Base-by-base conservation (phyloP, 2,113 vertebrate genomes). In the Nothocercus nigrocapillus region DNA sequence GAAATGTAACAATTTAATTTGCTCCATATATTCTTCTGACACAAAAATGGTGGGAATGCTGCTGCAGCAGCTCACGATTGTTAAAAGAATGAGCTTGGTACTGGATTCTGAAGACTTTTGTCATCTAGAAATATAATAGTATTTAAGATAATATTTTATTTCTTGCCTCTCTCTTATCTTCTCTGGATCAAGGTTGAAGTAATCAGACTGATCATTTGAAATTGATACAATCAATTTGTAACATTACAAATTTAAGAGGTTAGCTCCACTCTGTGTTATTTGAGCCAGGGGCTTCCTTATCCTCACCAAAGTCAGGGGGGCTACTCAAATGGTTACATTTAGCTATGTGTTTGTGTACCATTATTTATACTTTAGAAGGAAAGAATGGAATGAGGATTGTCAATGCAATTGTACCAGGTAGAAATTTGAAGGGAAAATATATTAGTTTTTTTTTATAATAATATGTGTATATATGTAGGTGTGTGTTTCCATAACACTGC, bases 1-100 rank as follows among this genome's bases (percentile, higher is more conserved):
- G 91, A 96, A 97, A 88, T 75, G 16, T 22, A 68, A 38, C 66
- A 62, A 64, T 89, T 38, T 81, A 72, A 94, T 97, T 93, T 79
- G 45, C 68, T 85, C 80, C 69, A 91, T 91, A 83, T 86, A 36
- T 87, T 95, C 54, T 68, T 68, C 59, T 88, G 70, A 95, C 81
- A 64, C 53, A 80, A 88, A 28, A 20, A 54, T 54, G 53, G 53
- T 58, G 53, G 72, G 73, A 86, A 53, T 42, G 36, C 49, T 0
- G 2, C 42, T 87, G 38, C 84, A 76, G 40, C 61, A 94, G 56
- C 75, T 54, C 59, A 12, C 36, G 59, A 90, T 54, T 45, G 47
- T 28, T 42, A 22, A 93, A 85, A 82, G 80, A 63, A 66, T 54
- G 7, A 82, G 44, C 32, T 70, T 1, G 0, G 38, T 0, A 0